Base-by-base conservation (phyloP, 2,888 invertebrate species). In the Cancer borealis region DNA sequence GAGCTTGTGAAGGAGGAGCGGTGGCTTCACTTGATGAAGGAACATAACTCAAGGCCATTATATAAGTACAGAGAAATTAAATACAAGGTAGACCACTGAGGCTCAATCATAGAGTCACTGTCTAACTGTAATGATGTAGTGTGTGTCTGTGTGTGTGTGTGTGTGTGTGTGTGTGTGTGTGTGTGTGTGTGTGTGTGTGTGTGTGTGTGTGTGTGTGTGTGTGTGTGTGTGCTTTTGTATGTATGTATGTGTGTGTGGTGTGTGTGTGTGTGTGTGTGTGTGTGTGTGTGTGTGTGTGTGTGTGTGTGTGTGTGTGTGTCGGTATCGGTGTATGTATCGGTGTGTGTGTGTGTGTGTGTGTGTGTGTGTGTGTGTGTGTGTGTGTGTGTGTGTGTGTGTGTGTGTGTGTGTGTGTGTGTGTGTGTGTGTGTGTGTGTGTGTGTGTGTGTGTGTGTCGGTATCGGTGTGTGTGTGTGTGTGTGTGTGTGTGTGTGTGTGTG, bases 1-100 rank as follows among this genome's bases (percentile, higher is more conserved):
- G 84, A 84, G 84, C 84, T 84, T 84, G 39, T 84, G 84, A 84
- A 84, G 84, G 84, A 84, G 39, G 84, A 14, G 84, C 84, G 39
- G 84, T 39, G 84, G 84, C 39, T 84, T 84, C 84, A 84, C 84
- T 84, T 39, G 84, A 84, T 84, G 84, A 84, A 14, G 84, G 39
- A 84, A 39, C 30, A 17, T 84, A 84, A 39, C 84, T 84, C 84
- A 84, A 84, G 84, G 39, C 39, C 39, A 84, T 84, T 39, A 84
- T n/a, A 26, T 79, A 30, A 79, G 30, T 30, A 79, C 12, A 12
- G 10, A 30, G 30, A 79, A 84, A 84, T 10, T 84, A 84, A 3
- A 84, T 84, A 84, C 39, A 39, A 84, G 12, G 3, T 39, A 39
- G 39, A 84, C 30, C 84, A 73, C 84, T 39, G 17, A 84, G n/a